These are phyloP conservation scores for Microtus montanus DNA, from an alignment of 2,113 vertebrate genomes.

Conservation along the genomic window DNA sequence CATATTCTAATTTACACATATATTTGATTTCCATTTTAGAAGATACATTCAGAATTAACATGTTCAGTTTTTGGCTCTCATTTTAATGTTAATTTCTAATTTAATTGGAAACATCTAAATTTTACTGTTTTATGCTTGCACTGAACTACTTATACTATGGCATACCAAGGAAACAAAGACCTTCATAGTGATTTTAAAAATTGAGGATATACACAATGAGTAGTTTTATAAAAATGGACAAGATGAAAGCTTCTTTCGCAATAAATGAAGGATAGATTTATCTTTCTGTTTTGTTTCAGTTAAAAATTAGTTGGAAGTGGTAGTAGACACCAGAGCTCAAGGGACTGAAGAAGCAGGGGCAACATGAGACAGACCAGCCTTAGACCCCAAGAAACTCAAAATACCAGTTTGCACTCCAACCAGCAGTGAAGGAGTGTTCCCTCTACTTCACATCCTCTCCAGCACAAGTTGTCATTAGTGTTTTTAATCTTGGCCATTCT, in stretches of 20 bases:
- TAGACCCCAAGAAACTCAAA: not conserved
- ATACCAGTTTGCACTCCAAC: too few species aligned
- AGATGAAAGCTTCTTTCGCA: not conserved
- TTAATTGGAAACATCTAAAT: not conserved
- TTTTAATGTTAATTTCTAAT: not conserved
- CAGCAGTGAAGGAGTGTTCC: too few species aligned
- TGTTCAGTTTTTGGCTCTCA: not conserved
- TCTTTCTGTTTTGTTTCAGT: conserved; percentile 83
- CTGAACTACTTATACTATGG: not conserved
- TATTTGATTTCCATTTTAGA: conserved; percentile 2
- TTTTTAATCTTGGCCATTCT: too few species aligned
- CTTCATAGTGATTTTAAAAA: not conserved
- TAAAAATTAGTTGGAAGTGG: conserved; percentile 53
- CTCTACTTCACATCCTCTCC: too few species aligned
- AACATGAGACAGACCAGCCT: not conserved
- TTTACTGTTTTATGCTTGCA: not conserved
- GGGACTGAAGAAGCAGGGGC: not conserved
- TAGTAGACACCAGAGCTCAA: not conserved
- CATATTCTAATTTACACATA: not conserved
- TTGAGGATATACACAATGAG: not conserved
- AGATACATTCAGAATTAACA: not conserved
- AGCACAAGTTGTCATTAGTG: too few species aligned
- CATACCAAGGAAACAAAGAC: not conserved
- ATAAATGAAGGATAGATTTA: conserved; percentile 80
- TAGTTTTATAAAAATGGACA: not conserved